A percentile compares a stretch with the other conserved stretches of the same genome.
Conservation (phyloP, 1,140 invertebrate genomes). For the Drosophila busckii region DNA sequence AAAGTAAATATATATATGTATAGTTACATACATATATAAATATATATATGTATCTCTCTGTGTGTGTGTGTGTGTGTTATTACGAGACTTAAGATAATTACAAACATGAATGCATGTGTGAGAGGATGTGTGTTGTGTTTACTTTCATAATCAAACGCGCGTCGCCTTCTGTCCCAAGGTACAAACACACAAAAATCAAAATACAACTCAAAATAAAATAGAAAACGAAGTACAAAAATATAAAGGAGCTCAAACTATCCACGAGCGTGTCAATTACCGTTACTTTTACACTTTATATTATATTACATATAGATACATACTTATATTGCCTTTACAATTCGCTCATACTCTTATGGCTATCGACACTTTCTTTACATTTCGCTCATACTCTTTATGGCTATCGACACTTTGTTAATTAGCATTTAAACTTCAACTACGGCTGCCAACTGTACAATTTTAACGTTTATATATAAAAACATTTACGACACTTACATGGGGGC, state of each 20-base stretch:
- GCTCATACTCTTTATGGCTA: neutral
- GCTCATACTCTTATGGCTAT: neutral
- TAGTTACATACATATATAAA: neutral
- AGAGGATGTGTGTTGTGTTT: neutral
- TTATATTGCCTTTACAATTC: slow-evolving; percentile 29
- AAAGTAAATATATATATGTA: slow-evolving; percentile 28
- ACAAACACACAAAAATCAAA: neutral
- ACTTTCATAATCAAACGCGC: neutral
- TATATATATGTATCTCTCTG: slow-evolving; percentile 2
- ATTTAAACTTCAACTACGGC: slow-evolving; percentile 22
- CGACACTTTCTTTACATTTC: slow-evolving; percentile 11
- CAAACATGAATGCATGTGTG: slow-evolving; percentile 8
- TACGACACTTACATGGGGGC: no score
- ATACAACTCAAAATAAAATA: neutral
- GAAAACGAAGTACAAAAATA: neutral
- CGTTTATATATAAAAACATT: slow-evolving; percentile 15
- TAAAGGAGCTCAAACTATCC: slow-evolving; percentile 1
- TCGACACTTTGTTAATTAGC: slow-evolving; percentile 3
- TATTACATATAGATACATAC: slow-evolving; percentile 13
- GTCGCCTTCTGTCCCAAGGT: neutral
- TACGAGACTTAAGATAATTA: slow-evolving; percentile 30
- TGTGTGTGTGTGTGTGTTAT: no score
- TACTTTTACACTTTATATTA: slow-evolving; percentile 14
- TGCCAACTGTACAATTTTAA: slow-evolving; percentile 31
- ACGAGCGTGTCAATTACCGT: neutral